These are phyloP conservation scores for Dryobotodes eremita DNA, from an alignment of 2,888 invertebrate species.

Conservation along the genomic window DNA sequence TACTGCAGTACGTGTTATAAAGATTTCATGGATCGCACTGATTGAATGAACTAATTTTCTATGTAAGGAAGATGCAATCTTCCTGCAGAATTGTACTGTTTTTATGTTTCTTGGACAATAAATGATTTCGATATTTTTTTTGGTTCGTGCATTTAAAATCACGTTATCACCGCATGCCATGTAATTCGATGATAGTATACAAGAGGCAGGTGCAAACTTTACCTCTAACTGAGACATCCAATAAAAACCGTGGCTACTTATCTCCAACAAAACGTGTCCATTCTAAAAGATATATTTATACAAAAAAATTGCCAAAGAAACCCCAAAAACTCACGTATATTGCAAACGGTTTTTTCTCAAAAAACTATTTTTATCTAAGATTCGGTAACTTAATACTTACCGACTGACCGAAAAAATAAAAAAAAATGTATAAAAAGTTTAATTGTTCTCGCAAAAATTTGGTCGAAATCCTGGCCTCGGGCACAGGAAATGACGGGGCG, in stretches of 20 bases:
- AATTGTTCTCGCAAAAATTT: conserved; percentile 87
- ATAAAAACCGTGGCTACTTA: conserved; percentile 76
- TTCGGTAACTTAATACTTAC: conserved; percentile 85
- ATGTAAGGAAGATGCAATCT: neutral
- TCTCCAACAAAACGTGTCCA: conserved; percentile 74
- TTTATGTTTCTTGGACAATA: too few relatives aligned
- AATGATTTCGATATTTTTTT: too few relatives aligned
- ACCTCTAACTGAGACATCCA: conserved; percentile 55
- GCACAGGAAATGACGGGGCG: conserved; percentile 88
- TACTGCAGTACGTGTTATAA: neutral
- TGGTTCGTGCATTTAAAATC: neutral
- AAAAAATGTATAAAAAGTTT: conserved; percentile 84
- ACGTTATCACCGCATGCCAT: neutral
- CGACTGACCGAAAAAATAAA: conserved; percentile 84
- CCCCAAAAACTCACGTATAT: conserved; percentile 74
- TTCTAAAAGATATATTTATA: conserved; percentile 63
- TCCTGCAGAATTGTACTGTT: too few relatives aligned
- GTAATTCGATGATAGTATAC: conserved; percentile 28
- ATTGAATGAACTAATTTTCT: neutral
- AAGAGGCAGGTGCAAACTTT: conserved; percentile 68
- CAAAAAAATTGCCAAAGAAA: conserved; percentile 74
- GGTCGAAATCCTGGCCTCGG: conserved; percentile 80
- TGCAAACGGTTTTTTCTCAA: conserved; percentile 78
- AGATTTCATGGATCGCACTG: neutral
- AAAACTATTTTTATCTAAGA: conserved; percentile 78